Percentiles rank a stretch among this genome's conserved stretches.
Conservation (phyloP, 2,797 vertebrate species). For the Falco cherrug region DNA sequence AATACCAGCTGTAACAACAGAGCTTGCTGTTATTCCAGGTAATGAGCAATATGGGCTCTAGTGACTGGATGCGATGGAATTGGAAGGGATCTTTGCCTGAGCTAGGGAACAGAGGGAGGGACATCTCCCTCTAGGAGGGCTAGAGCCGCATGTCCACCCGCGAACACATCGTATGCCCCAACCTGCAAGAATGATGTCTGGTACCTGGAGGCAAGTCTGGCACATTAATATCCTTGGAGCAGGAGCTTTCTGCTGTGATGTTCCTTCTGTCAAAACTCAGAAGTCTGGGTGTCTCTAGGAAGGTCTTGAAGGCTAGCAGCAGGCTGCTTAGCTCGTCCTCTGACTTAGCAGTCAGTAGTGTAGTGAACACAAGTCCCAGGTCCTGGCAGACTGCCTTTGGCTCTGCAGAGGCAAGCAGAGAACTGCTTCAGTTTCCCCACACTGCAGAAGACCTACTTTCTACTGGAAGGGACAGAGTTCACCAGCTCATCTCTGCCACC, state of each 20-base stretch:
- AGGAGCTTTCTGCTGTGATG: background rate
- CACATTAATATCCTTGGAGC: background rate
- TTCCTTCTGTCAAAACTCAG: background rate
- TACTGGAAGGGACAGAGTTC: background rate
- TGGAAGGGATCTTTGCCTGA: background rate
- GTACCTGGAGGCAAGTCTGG: slow-evolving; percentile 26
- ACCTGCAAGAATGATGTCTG: background rate
- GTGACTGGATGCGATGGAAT: background rate
- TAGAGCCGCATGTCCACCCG: background rate
- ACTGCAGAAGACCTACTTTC: background rate
- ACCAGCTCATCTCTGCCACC: background rate
- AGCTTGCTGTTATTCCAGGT: background rate
- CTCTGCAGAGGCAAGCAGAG: background rate
- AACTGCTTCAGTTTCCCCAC: background rate
- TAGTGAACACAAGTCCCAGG: background rate
- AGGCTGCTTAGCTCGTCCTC: background rate
- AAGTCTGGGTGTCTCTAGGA: background rate
- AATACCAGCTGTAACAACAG: background rate
- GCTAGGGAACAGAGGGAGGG: background rate
- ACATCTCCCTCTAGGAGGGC: background rate
- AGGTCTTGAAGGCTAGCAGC: background rate
- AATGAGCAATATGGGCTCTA: background rate
- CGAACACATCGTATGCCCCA: background rate
- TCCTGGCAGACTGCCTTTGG: background rate
- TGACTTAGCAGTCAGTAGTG: slow-evolving; percentile 15